Percentiles rank a stretch among this genome's conserved stretches.
phyloP scores from a whole-genome alignment of 2,888 invertebrate genomes.

The Herminia tarsipennalis region DNA sequence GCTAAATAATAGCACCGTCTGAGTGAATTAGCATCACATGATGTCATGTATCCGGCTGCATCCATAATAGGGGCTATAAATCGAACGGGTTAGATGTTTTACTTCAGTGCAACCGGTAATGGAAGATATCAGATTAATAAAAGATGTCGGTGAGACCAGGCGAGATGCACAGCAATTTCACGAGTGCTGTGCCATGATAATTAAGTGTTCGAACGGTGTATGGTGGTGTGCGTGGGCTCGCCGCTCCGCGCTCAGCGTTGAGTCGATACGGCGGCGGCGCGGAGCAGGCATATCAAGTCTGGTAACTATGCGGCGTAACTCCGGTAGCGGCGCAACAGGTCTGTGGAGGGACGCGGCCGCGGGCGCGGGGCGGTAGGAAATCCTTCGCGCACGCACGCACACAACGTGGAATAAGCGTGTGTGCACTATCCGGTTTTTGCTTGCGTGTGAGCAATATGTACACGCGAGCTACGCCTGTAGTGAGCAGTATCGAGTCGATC shows the following conservation, averaged over 20 bases:
- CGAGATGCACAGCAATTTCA: slow-evolving; percentile 78
- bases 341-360: slow-evolving; percentile 71
- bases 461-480: slow-evolving; percentile 59
- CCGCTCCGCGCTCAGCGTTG: slow-evolving; percentile 33
- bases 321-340: slow-evolving; percentile 85
- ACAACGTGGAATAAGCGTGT: slow-evolving; percentile 53
- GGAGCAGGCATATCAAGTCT: slow-evolving; percentile 80
- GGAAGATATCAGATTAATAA: slow-evolving; percentile 77
- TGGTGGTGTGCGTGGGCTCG: slow-evolving; percentile 69
- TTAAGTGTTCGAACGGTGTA: slow-evolving; percentile 72
- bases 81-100: slow-evolving; percentile 72
- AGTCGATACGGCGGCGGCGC: slow-evolving; percentile 49
- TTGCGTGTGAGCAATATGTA: slow-evolving; percentile 66
- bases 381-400: slow-evolving; percentile 79
- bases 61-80: slow-evolving; percentile 69
- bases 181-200: slow-evolving; percentile 77
- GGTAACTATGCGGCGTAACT: slow-evolving; percentile 86
- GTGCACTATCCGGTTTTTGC: slow-evolving; percentile 82
- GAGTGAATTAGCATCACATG: slow-evolving; percentile 76
- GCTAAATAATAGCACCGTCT: slow-evolving; percentile 67
- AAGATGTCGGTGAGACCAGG: slow-evolving; percentile 75
- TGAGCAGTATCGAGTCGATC: slow-evolving; percentile 77
- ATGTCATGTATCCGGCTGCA: slow-evolving; percentile 78
- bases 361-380: slow-evolving; percentile 80
- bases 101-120: slow-evolving; percentile 74